Evolutionary conservation across 2,888 invertebrate genomes (phyloP).

Genomic region (Rhopalosiphum nymphaeae): DNA sequence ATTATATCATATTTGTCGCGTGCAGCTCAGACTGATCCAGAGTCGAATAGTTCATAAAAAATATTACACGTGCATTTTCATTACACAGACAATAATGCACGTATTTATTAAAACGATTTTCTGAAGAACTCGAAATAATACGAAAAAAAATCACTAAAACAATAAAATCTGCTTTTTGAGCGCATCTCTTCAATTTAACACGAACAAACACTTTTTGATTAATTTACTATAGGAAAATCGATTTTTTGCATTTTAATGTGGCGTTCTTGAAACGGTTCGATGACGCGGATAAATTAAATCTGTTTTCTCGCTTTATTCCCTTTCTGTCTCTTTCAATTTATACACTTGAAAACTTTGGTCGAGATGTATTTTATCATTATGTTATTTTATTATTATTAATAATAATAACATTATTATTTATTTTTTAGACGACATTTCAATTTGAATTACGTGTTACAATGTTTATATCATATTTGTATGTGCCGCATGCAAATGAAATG

Average conservation of each 20-base stretch:
- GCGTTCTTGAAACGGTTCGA: conserved; percentile 13
- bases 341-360: neutral
- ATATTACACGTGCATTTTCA: neutral
- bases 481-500: neutral
- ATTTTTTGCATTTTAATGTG: conserved; percentile 30
- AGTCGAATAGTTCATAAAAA: neutral
- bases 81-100: neutral
- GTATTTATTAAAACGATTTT: conserved; percentile 16
- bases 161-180: neutral
- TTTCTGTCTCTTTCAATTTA: neutral
- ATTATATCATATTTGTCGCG: neutral
- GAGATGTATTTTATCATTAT: neutral
- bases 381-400: neutral
- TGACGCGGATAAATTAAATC: neutral
- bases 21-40: neutral
- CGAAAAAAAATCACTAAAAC: neutral
- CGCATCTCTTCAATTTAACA: neutral
- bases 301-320: neutral
- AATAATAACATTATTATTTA: neutral
- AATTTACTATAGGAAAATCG: neutral
- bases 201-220: neutral
- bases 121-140: neutral
- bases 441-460: neutral
- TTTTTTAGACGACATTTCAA: conserved; percentile 9
- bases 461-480: neutral